Conservation (phyloP, 2,113 vertebrate genomes). For the Candoia aspera region DNA sequence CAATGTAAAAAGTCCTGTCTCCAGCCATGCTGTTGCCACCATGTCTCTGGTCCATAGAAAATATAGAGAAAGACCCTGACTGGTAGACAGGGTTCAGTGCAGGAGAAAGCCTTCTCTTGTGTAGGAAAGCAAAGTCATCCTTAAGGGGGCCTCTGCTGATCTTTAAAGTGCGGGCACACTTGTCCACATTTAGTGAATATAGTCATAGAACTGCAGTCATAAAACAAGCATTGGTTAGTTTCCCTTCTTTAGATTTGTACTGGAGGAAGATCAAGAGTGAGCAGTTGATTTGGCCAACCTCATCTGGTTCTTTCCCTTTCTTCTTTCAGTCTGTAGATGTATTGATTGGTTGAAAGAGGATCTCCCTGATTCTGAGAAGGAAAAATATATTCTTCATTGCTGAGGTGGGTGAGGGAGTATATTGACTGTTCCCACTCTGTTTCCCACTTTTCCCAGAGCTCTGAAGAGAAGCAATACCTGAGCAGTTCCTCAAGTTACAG, state of each 20-base stretch:
- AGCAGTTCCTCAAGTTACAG: neutral
- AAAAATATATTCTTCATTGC: neutral
- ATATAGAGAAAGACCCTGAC: neutral
- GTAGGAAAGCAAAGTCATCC: neutral
- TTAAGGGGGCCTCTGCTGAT: neutral
- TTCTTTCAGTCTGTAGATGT: neutral
- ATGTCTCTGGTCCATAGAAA: neutral
- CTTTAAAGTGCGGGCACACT: neutral
- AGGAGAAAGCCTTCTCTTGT: neutral
- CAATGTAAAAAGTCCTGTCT: neutral
- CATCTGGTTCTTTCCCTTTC: neutral
- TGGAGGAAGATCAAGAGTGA: neutral
- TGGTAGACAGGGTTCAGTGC: neutral
- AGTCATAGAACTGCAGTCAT: neutral
- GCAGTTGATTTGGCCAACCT: neutral
- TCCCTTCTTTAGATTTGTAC: neutral
- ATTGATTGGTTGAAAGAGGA: neutral
- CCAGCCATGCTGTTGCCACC: neutral
- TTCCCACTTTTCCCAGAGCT: neutral
- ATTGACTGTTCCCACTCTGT: neutral
- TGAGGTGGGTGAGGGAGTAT: neutral
- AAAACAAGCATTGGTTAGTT: neutral
- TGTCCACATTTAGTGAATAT: neutral
- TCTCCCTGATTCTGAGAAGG: neutral
- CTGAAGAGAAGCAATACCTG: neutral